Evolutionary conservation across 2,797 vertebrate species (phyloP).

Genomic region (Lycodopsis pacificus): DNA sequence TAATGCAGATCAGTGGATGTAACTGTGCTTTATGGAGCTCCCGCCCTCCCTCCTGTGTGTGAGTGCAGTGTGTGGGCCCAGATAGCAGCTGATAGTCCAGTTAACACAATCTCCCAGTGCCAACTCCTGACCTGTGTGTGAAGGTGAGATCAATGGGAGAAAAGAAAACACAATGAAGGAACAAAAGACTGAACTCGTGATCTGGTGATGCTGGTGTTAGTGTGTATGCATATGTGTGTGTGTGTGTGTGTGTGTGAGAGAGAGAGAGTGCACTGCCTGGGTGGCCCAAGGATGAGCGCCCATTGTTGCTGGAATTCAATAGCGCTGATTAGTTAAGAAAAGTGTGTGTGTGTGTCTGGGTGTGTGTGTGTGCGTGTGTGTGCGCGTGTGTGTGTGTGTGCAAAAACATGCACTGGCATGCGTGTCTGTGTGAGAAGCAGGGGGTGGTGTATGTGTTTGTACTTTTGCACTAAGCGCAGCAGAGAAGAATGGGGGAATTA

Average conservation of each 20-base stretch:
- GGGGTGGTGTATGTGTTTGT: constrained; percentile 62
- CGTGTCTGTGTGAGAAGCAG: constrained; percentile 62
- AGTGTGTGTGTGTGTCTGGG: constrained; percentile 50
- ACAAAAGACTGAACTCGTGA: constrained; percentile 84
- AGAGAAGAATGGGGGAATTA: constrained; percentile 76
- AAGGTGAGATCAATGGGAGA: constrained; percentile 72
- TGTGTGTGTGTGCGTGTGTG: constrained; percentile 50
- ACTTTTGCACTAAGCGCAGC: constrained; percentile 60
- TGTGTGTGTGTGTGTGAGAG: constrained; percentile 39
- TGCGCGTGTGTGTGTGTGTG: constrained; percentile 51
- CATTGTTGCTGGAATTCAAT: constrained; percentile 86
- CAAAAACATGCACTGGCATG: constrained; percentile 65
- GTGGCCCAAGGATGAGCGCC: constrained; percentile 84
- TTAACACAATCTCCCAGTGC: constrained; percentile 59
- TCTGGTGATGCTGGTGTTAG: constrained; percentile 70
- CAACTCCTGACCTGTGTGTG: constrained; percentile 76
- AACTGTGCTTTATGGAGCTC: constrained; percentile 17
- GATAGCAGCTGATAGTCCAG: constrained; percentile 68
- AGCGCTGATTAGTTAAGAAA: constrained; percentile 84
- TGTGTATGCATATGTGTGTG: constrained; percentile 43
- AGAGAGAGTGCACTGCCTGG: background rate
- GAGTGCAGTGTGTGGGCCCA: constrained; percentile 60
- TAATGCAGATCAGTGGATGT: constrained; percentile 6
- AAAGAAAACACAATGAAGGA: constrained; percentile 72
- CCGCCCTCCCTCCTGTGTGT: constrained; percentile 7